Percentiles rank a stretch among this genome's conserved stretches.
Evolutionary conservation across 1,140 invertebrate genomes (phyloP).

Genomic region (Cydia amplana): DNA sequence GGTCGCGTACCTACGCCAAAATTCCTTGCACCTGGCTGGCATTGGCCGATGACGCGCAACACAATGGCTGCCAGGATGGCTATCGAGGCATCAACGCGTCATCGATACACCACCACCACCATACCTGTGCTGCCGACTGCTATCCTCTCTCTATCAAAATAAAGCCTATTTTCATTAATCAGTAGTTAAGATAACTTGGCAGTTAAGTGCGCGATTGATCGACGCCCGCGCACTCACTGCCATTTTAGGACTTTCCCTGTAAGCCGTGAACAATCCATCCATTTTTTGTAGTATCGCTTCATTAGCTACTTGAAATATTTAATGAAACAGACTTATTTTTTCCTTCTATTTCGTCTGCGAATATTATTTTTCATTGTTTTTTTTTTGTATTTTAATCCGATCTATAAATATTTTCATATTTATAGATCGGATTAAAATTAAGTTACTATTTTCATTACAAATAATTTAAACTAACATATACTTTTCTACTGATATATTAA

Average conservation of each 20-base stretch:
- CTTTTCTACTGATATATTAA: too few relatives aligned
- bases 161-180: neutral
- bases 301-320: slow-evolving; percentile 17
- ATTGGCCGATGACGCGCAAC: slow-evolving; percentile 37
- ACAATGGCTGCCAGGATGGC: slow-evolving; percentile 36
- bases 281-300: slow-evolving; percentile 19
- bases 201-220: slow-evolving; percentile 32
- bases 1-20: slow-evolving; percentile 52
- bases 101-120: neutral
- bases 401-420: too few relatives aligned
- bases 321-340: neutral
- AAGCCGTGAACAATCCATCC: slow-evolving; percentile 15
- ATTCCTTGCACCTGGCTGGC: slow-evolving; percentile 53
- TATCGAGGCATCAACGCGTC: slow-evolving; percentile 32
- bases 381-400: neutral
- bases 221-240: slow-evolving; percentile 36
- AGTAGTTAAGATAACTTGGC: neutral
- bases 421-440: neutral
- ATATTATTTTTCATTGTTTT: neutral
- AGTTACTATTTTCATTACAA: neutral
- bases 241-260: slow-evolving; percentile 34
- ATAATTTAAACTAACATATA: too few relatives aligned
- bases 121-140: neutral
- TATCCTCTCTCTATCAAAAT: neutral
- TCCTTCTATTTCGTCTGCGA: neutral